These are phyloP conservation scores for Eunapius fragilis DNA, from an alignment of 37 sponge, comb jelly and placozoan species.

Conservation along the genomic window DNA sequence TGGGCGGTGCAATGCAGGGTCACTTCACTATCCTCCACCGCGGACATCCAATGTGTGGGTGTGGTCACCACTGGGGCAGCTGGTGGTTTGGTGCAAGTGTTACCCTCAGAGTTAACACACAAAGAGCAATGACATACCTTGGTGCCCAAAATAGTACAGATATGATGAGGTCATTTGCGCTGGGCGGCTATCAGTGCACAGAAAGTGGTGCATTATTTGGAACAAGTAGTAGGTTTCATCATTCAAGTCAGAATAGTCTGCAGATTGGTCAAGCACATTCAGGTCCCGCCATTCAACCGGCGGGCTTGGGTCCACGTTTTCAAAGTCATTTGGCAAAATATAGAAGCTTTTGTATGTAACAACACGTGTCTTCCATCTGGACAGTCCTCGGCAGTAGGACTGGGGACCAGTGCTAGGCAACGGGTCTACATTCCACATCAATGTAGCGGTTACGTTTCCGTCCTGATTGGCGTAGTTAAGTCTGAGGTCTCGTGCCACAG, in stretches of 20 bases:
- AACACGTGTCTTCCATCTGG: background rate
- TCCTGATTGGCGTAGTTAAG: background rate
- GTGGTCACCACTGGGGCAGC: background rate
- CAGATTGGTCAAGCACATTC: background rate
- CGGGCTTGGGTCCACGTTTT: background rate
- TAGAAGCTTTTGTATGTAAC: background rate
- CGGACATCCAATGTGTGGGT: background rate
- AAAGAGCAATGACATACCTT: background rate
- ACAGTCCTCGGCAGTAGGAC: background rate
- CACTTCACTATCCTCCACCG: background rate
- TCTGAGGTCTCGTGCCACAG: background rate
- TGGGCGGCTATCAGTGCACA: background rate
- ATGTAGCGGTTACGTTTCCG: background rate
- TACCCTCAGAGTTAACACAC: background rate
- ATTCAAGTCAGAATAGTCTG: background rate
- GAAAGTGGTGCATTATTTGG: background rate
- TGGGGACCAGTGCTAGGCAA: background rate
- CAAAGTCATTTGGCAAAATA: background rate
- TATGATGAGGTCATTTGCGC: background rate
- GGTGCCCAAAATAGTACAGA: background rate
- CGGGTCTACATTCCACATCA: background rate
- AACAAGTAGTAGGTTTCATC: background rate
- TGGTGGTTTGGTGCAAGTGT: background rate
- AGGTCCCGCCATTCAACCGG: background rate
- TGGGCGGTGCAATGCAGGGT: slow-evolving; percentile 8